Evolutionary conservation across 2,888 invertebrate genomes (phyloP).

Genomic region (Drosophila macrospina): DNA sequence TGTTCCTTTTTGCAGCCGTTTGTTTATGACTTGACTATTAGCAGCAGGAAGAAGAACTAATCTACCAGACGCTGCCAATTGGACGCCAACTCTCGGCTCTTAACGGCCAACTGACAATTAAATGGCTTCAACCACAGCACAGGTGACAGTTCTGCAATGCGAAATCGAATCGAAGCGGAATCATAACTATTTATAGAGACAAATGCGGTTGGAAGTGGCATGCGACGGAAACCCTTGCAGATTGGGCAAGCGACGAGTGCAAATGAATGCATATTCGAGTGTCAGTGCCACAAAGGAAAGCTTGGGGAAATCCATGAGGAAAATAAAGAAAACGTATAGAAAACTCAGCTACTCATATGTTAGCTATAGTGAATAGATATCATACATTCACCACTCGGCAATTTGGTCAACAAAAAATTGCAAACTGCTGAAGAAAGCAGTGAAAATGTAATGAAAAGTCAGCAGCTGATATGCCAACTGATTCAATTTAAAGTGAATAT

Average conservation of each 20-base stretch:
- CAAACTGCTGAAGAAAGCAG: not conserved
- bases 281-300: too few species aligned
- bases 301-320: too few species aligned
- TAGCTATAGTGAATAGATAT: too few species aligned
- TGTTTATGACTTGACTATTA: conserved; percentile 74
- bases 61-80: conserved; percentile 30
- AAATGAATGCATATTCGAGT: not conserved
- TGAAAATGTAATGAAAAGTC: not conserved
- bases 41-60: conserved; percentile 56
- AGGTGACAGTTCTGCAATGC: conserved; percentile 40
- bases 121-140: conserved; percentile 59
- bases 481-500: not conserved
- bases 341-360: too few species aligned
- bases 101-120: conserved; percentile 37
- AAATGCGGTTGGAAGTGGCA: conserved; percentile 41
- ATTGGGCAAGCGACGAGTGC: conserved; percentile 3
- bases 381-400: too few species aligned
- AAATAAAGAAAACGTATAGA: too few species aligned
- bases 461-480: not conserved
- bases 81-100: conserved; percentile 6
- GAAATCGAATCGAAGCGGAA: not conserved
- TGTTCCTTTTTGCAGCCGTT: conserved; percentile 33
- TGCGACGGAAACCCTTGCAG: conserved; percentile 13
- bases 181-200: conserved; percentile 49
- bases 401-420: too few species aligned